Evolutionary conservation across 2,888 invertebrate genomes (phyloP).

Genomic region (Sisyra terminalis): DNA sequence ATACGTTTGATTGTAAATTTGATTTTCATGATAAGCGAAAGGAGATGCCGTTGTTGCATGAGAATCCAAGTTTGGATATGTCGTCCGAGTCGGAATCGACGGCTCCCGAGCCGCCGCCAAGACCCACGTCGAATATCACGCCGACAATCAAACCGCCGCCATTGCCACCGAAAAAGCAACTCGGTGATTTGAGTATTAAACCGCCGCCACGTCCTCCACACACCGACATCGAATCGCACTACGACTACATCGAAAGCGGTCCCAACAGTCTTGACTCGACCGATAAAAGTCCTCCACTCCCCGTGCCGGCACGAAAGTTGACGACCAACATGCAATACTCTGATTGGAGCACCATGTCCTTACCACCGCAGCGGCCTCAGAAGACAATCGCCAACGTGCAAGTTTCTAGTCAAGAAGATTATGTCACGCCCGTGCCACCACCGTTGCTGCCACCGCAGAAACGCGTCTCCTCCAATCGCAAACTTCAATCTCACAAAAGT

Average conservation of each 20-base stretch:
- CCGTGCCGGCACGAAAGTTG: constrained; percentile 39
- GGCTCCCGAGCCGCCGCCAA: constrained; percentile 50
- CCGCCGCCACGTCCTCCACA: constrained; percentile 49
- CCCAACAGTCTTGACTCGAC: constrained; percentile 17
- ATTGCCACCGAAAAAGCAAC: constrained; percentile 52
- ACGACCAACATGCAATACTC: constrained; percentile 21
- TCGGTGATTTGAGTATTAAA: constrained; percentile 35
- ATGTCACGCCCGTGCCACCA: constrained; percentile 45
- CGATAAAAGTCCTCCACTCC: constrained; percentile 38
- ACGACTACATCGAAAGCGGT: constrained; percentile 32
- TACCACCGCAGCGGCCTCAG: constrained; percentile 26
- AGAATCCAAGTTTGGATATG: constrained; percentile 23
- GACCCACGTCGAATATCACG: constrained; percentile 39
- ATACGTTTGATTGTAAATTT: constrained; percentile 25
- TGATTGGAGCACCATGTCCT: constrained; percentile 22
- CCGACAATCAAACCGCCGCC: constrained; percentile 51
- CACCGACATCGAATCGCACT: constrained; percentile 31
- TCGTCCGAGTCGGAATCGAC: constrained; percentile 23
- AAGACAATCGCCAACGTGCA: constrained; percentile 15
- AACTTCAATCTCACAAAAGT: constrained; percentile 11
- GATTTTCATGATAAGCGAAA: constrained; percentile 10
- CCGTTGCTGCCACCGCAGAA: constrained; percentile 30
- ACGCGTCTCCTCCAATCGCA: constrained; percentile 8
- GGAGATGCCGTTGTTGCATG: constrained; percentile 15
- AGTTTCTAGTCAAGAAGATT: constrained; percentile 37